Conservation (phyloP, 1,140 invertebrate species). For the Antheraea pernyi region DNA sequence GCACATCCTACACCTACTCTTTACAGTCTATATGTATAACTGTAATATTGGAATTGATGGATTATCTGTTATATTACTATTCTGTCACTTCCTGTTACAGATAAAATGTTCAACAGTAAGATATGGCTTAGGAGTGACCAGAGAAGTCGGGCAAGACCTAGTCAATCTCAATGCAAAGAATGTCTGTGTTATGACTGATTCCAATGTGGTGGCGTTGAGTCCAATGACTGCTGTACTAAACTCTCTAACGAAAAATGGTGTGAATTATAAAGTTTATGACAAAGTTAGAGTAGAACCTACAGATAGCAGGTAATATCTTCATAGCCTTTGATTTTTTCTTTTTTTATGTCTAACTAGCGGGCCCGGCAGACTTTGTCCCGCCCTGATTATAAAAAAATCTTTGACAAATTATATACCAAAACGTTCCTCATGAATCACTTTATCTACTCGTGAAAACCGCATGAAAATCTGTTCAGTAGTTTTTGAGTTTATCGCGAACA, state of each 20-base stretch:
- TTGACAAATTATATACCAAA: too few relatives aligned
- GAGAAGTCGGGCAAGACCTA: slow-evolving; percentile 91
- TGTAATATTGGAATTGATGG: too few relatives aligned
- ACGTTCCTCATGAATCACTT: too few relatives aligned
- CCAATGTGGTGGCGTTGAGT: slow-evolving; percentile 83
- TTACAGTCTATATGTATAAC: too few relatives aligned
- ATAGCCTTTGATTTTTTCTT: too few relatives aligned
- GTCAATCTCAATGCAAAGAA: slow-evolving; percentile 88
- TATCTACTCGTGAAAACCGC: too few relatives aligned
- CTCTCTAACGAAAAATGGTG: slow-evolving; percentile 85
- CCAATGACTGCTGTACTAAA: slow-evolving; percentile 87
- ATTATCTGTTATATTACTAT: not conserved
- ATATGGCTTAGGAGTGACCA: slow-evolving; percentile 92
- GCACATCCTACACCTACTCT: too few relatives aligned
- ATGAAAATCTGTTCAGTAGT: too few relatives aligned
- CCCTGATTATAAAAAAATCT: too few relatives aligned
- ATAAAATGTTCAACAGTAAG: slow-evolving; percentile 93
- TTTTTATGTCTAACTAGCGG: too few relatives aligned
- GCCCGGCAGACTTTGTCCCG: too few relatives aligned
- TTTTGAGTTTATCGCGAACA: too few relatives aligned
- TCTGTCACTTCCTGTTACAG: slow-evolving; percentile 61
- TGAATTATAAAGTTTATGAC: slow-evolving; percentile 90
- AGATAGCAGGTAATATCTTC: slow-evolving; percentile 82
- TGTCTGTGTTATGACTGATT: slow-evolving; percentile 92
- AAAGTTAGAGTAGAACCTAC: slow-evolving; percentile 92